Evolutionary conservation across 2,888 invertebrate species (phyloP), one percentile per base, ranked within the genome.

Genomic region (Tuta absoluta): DNA sequence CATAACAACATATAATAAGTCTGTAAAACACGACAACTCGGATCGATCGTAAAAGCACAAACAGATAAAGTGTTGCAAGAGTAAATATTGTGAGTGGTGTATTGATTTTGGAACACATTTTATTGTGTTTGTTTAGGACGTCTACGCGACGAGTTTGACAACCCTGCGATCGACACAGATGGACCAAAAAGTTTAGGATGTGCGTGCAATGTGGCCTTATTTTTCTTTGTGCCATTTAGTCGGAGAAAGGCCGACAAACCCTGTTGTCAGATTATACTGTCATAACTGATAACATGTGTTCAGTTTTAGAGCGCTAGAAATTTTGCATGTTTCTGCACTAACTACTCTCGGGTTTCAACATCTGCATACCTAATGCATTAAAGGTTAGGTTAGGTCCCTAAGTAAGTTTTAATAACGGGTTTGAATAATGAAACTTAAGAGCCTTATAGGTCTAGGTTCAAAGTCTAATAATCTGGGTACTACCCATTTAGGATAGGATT

Each of bases 101-200:
- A 72, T 75, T 72, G 68, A 68, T 72, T 71, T 69, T 70, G 66
- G 67, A 68, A 66, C 65, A 67, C 69, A 67, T 67, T 71, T 68
- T 69, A 68, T 51, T 63, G 67, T 72, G 71, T 75, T 74, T 72
- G 64, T 65, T 72, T 75, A 74, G 75, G 75, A 72, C 66, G 67
- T 33, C 24, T 24, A 17, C 14, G 1, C n/a, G 33, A 56, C 17
- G 33, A 17, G 56, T 56, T 56, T 56, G 56, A 33, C 56, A 53
- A 33, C 56, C 28, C 51, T 7, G 17, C n/a, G n/a, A 45, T 17
- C 45, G 45, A n/a, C 17, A 17, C 45, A 45, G 45, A 45, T 45
- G n/a, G 45, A 45, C 45, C 4, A 45, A n/a, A 17, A n/a, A n/a
- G 5, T 4, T 17, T 17, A n/a, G n/a, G 41, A 45, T 45, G 45